These are phyloP conservation scores for Ctenicera cuprea DNA, from an alignment of 2,888 invertebrate species.

Conservation along the genomic window DNA sequence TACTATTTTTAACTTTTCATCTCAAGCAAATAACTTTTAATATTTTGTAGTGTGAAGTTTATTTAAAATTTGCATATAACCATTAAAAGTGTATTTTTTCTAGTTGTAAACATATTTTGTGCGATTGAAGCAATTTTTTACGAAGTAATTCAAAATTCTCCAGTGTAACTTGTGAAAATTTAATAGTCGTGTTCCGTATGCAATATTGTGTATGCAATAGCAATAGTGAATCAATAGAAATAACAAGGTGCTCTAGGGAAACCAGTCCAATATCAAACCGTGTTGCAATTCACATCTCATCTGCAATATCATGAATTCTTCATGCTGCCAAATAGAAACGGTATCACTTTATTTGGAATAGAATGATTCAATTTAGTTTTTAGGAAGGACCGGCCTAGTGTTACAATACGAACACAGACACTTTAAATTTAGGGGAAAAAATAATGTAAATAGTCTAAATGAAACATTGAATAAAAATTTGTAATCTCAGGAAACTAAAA, in stretches of 20 bases:
- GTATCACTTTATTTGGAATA: slow-evolving; percentile 64
- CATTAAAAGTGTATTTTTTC: too few species aligned
- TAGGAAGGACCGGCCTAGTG: slow-evolving; percentile 20
- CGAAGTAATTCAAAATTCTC: slow-evolving; percentile 1
- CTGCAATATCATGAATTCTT: slow-evolving; percentile 69
- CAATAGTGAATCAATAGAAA: slow-evolving; percentile 47
- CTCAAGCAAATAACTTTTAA: too few species aligned
- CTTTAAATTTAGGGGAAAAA: too few species aligned
- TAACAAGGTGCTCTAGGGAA: slow-evolving; percentile 56
- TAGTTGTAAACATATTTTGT: too few species aligned
- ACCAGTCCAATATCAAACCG: slow-evolving; percentile 62
- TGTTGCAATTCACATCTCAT: slow-evolving; percentile 68
- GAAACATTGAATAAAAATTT: too few species aligned
- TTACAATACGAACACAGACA: slow-evolving; percentile 13
- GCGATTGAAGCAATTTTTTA: slow-evolving; percentile 9
- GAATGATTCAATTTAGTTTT: slow-evolving; percentile 61
- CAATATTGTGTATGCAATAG: slow-evolving; percentile 23
- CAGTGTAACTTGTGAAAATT: slow-evolving; percentile 13
- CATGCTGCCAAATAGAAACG: slow-evolving; percentile 64
- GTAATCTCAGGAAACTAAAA: too few species aligned
- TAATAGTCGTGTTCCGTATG: slow-evolving; percentile 17
- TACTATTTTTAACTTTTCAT: neutral
- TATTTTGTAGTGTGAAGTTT: too few species aligned
- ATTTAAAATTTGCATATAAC: too few species aligned
- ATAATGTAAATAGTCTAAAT: too few species aligned